These are phyloP conservation scores for Halictus rubicundus DNA, from an alignment of 1,140 invertebrate genomes.

Conservation along the genomic window DNA sequence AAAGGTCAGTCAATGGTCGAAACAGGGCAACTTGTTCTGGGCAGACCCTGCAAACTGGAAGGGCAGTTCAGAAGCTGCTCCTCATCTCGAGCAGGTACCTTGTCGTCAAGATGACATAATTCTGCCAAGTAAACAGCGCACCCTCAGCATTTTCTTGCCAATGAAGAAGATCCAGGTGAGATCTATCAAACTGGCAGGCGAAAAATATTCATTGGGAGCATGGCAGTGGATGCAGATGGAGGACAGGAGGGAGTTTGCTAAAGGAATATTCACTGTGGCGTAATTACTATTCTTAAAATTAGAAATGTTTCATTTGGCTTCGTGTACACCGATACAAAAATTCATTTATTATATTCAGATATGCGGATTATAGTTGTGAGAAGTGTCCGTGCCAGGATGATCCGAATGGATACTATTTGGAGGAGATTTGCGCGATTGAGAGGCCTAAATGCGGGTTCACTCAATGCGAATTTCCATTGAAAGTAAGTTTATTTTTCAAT, in stretches of 20 bases:
- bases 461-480: slow-evolving; percentile 70
- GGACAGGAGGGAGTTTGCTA: slow-evolving; percentile 64
- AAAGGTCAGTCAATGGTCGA: slow-evolving; percentile 62
- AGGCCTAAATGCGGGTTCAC: slow-evolving; percentile 65
- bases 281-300: neutral
- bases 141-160: slow-evolving; percentile 70
- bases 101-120: slow-evolving; percentile 72
- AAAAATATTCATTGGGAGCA: slow-evolving; percentile 41
- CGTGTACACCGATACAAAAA: no score
- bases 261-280: slow-evolving; percentile 62
- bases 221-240: slow-evolving; percentile 68
- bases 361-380: slow-evolving; percentile 61
- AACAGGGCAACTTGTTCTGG: slow-evolving; percentile 71
- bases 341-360: slow-evolving; percentile 56
- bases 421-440: slow-evolving; percentile 74
- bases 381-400: slow-evolving; percentile 72
- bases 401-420: slow-evolving; percentile 61
- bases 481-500: slow-evolving; percentile 53
- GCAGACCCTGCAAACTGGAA: slow-evolving; percentile 76
- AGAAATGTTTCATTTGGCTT: no score
- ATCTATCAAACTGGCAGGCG: slow-evolving; percentile 56
- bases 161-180: slow-evolving; percentile 61
- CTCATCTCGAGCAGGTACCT: slow-evolving; percentile 74
- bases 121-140: slow-evolving; percentile 62
- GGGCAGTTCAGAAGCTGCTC: slow-evolving; percentile 68